A percentile compares a stretch with the other conserved stretches of the same genome.
Conservation (phyloP, 2,888 invertebrate genomes). For the Macrosoma leucophasiata region DNA sequence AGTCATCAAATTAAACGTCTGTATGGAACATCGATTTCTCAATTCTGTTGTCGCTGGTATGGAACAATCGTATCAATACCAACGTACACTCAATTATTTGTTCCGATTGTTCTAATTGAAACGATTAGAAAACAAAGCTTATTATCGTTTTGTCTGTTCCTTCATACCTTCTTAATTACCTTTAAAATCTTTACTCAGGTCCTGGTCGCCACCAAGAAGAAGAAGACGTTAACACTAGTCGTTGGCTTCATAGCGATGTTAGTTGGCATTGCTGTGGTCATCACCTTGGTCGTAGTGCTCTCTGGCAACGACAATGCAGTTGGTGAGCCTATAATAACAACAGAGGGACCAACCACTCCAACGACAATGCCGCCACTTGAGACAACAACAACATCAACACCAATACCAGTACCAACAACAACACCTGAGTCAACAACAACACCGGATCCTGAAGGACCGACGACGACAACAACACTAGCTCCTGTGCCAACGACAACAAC, state of each 20-base stretch:
- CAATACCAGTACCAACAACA: constrained; percentile 18
- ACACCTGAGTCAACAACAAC: constrained; percentile 13
- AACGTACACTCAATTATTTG: too few relatives aligned
- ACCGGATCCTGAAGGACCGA: constrained; percentile 32
- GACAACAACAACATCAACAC: constrained; percentile 22
- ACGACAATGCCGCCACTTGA: constrained; percentile 28
- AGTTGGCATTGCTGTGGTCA: constrained; percentile 75
- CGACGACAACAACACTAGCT: constrained; percentile 14
- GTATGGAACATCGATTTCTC: too few relatives aligned
- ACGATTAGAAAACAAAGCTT: too few relatives aligned
- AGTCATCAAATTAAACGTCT: too few relatives aligned
- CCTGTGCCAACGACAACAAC: too few relatives aligned
- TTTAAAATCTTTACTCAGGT: too few relatives aligned
- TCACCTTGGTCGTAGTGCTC: constrained; percentile 76
- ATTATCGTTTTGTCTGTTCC: too few relatives aligned
- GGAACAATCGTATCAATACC: too few relatives aligned
- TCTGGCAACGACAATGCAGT: constrained; percentile 49
- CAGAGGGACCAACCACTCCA: constrained; percentile 33
- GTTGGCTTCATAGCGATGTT: constrained; percentile 73
- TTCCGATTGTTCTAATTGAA: too few relatives aligned
- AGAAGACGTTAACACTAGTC: constrained; percentile 71
- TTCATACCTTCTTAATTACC: too few relatives aligned
- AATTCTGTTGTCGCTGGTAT: too few relatives aligned
- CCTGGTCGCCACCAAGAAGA: constrained; percentile 75
- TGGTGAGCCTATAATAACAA: constrained; percentile 42